Evolutionary conservation across 2,113 vertebrate species (phyloP).

Genomic region (Conger conger): DNA sequence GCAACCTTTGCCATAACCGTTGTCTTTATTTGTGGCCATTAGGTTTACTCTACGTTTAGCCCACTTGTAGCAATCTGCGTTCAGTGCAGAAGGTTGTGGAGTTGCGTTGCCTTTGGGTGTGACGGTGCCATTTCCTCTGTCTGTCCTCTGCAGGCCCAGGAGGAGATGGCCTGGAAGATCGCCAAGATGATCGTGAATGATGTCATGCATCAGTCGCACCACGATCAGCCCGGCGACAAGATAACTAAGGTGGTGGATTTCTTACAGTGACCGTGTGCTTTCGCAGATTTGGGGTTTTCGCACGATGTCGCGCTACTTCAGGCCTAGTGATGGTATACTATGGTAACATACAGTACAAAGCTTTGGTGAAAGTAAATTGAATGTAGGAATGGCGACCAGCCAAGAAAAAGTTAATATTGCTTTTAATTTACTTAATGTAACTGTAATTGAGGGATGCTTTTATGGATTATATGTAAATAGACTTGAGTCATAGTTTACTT

Average conservation of each 20-base stretch:
- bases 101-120: neutral
- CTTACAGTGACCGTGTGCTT: neutral
- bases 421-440: neutral
- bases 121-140: neutral
- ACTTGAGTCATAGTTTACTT: neutral
- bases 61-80: neutral
- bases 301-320: neutral
- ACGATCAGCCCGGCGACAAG: constrained; percentile 73
- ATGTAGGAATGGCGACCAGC: neutral
- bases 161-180: constrained; percentile 98
- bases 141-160: constrained; percentile 79
- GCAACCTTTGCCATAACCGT: neutral
- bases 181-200: constrained; percentile 99
- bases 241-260: constrained; percentile 77
- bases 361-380: neutral
- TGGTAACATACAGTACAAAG: neutral
- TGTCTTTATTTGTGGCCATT: neutral
- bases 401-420: neutral
- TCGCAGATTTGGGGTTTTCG: neutral
- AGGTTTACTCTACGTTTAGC: neutral
- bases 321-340: neutral
- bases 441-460: neutral
- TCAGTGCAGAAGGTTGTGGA: neutral
- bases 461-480: neutral
- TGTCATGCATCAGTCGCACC: constrained; percentile 89